phyloP scores from a whole-genome alignment of 1,140 invertebrate genomes.

The Philotrypesis tridentata region DNA sequence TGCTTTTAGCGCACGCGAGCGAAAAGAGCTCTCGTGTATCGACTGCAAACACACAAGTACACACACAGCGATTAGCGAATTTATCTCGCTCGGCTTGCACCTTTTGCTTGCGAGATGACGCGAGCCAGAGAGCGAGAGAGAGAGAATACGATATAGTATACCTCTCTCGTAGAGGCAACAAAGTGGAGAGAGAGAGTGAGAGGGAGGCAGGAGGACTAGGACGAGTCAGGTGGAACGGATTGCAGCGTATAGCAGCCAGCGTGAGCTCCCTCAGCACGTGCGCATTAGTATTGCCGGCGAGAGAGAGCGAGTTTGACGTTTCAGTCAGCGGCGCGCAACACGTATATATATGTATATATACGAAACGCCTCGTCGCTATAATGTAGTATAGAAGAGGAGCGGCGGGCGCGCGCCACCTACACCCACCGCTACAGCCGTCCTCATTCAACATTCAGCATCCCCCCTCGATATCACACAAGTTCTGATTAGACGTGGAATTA shows the following conservation, averaged over 20 bases:
- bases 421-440: conserved; percentile 54
- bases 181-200: neutral
- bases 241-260: conserved; percentile 45
- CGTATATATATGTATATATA: conserved; percentile 51
- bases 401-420: conserved; percentile 27
- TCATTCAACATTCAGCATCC: conserved; percentile 50
- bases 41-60: neutral
- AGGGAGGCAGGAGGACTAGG: neutral
- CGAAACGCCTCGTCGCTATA: too few relatives aligned
- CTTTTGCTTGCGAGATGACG: neutral
- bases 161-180: too few relatives aligned
- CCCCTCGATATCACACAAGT: conserved; percentile 66
- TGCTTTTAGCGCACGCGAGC: conserved; percentile 27
- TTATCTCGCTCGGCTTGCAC: conserved; percentile 12
- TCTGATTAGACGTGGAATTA: conserved; percentile 74
- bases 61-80: conserved; percentile 31
- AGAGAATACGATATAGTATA: neutral
- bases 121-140: neutral
- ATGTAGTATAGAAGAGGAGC: conserved; percentile 4
- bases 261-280: conserved; percentile 50
- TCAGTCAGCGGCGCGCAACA: conserved; percentile 65
- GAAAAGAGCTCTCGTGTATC: neutral
- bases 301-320: conserved; percentile 63
- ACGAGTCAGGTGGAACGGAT: conserved; percentile 52
- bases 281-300: conserved; percentile 59